Evolutionary conservation across 2,113 vertebrate species (phyloP).

Genomic region (Chloroceryle aenea): DNA sequence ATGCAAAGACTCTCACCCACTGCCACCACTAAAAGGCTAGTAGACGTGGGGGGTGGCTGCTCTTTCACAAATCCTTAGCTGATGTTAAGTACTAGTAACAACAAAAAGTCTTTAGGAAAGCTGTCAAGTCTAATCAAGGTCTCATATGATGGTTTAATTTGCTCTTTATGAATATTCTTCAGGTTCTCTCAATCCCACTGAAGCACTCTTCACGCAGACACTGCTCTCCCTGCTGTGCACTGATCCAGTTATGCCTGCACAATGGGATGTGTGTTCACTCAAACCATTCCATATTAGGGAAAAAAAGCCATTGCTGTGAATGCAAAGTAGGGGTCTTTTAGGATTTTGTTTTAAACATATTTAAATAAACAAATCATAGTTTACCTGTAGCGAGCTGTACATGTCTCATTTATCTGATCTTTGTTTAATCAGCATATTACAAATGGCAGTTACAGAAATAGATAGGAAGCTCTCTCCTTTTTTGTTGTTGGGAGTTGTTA

Average conservation of each 20-base stretch:
- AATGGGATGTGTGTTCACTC: rapidly evolving
- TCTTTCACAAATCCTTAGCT: neutral
- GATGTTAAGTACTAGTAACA: neutral
- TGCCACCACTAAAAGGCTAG: neutral
- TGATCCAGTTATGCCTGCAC: neutral
- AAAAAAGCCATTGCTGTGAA: neutral
- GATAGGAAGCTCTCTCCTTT: neutral
- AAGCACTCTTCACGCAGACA: neutral
- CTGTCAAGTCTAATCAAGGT: neutral
- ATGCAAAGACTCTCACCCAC: neutral
- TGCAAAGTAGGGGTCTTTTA: neutral
- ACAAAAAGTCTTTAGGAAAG: neutral
- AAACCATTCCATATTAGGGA: neutral
- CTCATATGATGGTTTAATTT: neutral
- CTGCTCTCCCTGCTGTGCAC: neutral
- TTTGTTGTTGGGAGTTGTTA: neutral
- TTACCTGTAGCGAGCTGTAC: neutral
- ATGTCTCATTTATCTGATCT: neutral
- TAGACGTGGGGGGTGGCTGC: neutral
- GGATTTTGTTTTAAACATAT: neutral
- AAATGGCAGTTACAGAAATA: neutral
- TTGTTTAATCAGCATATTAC: neutral
- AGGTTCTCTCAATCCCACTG: neutral
- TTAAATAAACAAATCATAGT: neutral
- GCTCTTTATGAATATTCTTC: neutral